Conservation (phyloP, 2,797 vertebrate genomes). For the Pogonophryne albipinna region DNA sequence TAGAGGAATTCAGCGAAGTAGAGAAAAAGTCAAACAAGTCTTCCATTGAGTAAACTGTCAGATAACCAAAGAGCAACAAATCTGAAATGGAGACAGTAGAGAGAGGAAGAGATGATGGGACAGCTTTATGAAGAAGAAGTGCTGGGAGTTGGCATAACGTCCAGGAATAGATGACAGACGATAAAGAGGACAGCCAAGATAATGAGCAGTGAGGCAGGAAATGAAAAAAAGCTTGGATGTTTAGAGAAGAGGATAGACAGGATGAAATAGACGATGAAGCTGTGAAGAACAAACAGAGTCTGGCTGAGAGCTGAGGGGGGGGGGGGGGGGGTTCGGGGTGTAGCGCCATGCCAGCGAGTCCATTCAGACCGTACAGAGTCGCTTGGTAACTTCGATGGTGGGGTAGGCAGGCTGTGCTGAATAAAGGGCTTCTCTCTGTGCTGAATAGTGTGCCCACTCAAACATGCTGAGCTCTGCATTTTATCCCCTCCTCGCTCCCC, state of each 20-base stretch:
- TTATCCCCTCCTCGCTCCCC: constrained; percentile 36
- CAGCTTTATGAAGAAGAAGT: constrained; percentile 7
- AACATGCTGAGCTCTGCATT: constrained; percentile 82
- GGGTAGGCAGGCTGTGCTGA: constrained; percentile 76
- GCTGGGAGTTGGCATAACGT: background rate
- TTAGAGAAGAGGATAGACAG: constrained; percentile 53
- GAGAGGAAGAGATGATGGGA: constrained; percentile 21
- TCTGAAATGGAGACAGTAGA: constrained; percentile 7
- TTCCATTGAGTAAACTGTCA: constrained; percentile 4
- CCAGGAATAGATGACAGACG: constrained; percentile 16
- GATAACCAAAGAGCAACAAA: constrained; percentile 3
- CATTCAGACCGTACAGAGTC: constrained; percentile 79
- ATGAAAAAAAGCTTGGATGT: constrained; percentile 9
- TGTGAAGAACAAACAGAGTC: constrained; percentile 66
- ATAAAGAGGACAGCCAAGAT: background rate
- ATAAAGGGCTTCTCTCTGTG: constrained; percentile 83
- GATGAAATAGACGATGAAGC: constrained; percentile 67
- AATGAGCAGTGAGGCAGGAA: background rate
- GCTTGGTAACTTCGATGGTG: constrained; percentile 80
- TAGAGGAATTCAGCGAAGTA: background rate
- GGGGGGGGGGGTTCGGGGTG: background rate
- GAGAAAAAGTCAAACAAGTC: constrained; percentile 15
- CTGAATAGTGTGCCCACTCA: constrained; percentile 81
- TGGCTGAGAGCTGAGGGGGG: constrained; percentile 5
- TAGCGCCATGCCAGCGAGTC: constrained; percentile 60